Conservation (phyloP, 2,113 vertebrate species). For the Serilophus lunatus region DNA sequence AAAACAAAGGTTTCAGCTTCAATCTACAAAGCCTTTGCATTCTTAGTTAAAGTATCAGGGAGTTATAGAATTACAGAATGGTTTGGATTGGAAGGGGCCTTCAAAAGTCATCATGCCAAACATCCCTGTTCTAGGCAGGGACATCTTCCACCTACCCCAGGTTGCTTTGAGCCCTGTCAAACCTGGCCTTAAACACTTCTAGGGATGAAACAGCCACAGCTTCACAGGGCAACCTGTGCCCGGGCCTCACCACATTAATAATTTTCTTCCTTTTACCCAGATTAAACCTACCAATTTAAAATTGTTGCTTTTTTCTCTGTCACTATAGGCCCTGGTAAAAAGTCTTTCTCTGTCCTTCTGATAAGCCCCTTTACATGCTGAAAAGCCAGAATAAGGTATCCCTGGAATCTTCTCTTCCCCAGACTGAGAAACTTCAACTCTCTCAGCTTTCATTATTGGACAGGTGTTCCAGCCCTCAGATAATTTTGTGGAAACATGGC, state of each 20-base stretch:
- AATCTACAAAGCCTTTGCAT: background rate
- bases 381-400: background rate
- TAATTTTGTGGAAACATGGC: background rate
- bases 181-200: background rate
- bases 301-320: background rate
- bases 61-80: background rate
- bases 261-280: background rate
- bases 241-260: background rate
- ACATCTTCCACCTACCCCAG: background rate
- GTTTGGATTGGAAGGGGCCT: background rate
- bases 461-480: background rate
- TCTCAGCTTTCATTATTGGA: background rate
- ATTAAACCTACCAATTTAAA: background rate
- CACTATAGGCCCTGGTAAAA: background rate
- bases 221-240: background rate
- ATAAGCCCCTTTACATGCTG: background rate
- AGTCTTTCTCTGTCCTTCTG: background rate
- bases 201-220: background rate
- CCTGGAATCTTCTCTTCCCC: background rate
- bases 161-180: background rate
- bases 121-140: background rate
- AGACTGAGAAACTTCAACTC: background rate
- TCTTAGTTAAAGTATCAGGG: background rate
- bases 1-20: background rate
- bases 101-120: background rate